Evolutionary conservation across 2,797 vertebrate species (phyloP).

Genomic region (Okamejei kenojei): DNA sequence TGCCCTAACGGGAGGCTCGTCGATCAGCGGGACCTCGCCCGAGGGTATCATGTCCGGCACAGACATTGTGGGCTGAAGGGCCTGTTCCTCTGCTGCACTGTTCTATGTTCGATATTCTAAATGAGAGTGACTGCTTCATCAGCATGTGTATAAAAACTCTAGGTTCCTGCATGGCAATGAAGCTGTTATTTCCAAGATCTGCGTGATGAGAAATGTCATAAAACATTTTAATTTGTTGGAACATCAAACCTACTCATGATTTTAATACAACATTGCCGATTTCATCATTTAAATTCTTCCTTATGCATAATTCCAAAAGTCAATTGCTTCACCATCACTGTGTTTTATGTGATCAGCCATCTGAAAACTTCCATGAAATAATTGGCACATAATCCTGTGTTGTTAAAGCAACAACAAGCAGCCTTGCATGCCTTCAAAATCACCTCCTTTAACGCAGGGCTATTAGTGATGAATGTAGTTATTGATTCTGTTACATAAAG

Average conservation of each 20-base stretch:
- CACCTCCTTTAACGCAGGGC: constrained; percentile 38
- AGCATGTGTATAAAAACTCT: not conserved
- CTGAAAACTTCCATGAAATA: not conserved
- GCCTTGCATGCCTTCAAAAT: constrained; percentile 44
- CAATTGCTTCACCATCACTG: no score
- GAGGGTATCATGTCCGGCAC: no score
- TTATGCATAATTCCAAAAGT: not conserved
- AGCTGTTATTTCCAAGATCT: not conserved
- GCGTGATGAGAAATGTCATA: not conserved
- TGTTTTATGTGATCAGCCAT: not conserved
- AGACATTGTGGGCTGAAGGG: no score
- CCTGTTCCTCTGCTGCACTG: no score
- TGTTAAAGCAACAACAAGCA: not conserved
- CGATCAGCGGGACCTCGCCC: no score
- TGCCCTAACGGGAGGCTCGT: no score
- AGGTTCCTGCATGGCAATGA: not conserved
- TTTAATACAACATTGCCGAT: not conserved
- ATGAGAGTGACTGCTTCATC: not conserved
- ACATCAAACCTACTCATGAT: not conserved
- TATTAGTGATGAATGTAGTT: constrained; percentile 52
- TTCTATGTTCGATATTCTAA: not conserved
- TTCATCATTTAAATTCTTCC: not conserved
- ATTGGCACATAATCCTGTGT: no score
- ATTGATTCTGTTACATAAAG: constrained; percentile 53
- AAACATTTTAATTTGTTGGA: not conserved